Base-by-base conservation (phyloP, 2,888 invertebrate species). In the Rotaria sp. region DNA sequence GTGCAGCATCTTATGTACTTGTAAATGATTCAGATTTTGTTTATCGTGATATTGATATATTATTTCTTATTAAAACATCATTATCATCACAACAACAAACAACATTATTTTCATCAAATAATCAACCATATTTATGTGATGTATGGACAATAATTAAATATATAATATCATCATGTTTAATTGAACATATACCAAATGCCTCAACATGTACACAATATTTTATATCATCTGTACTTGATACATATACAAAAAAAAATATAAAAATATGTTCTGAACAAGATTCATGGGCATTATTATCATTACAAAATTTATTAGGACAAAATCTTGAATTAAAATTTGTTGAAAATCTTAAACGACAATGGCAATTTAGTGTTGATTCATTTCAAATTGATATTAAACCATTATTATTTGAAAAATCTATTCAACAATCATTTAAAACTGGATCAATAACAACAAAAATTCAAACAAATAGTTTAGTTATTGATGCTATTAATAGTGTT, bases 321-420 rank as follows among this genome's bases (percentile, higher is more conserved):
- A 96, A 97, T 91, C 96, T 99, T 89, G 99, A 99, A 92, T 93
- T 99, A 88, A 99, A 99, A 92, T 99, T 99, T 92, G 99, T 99
- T 88, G 97, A 99, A 92, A 94, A 94, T 88, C 98, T 99, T 97
- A 94, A 96, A 88, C 94, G 99, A 86, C 97, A 97, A 92, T 99
- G 97, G 92, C 98, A 99, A 92, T 99, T 99, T 93, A 96, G 96
- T 87, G 99, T 99, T 87, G 99, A 99, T 93, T 97, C 97, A 86
- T 99, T 99, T 93, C 98, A 99, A 93, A 97, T 99, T 89, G 95
- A 96, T 84, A 93, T 99, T 88, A 98, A 99, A 92, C 96, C 85
- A 35, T 93, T 99, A 89, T 93, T 99, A 89, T 45, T 21, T 11
- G 45, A 80, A 13, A 80, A 41, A 80, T 26, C 3, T 30, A 1